Conservation (phyloP, 2,797 vertebrate genomes). For the Sarcophilus harrisii region DNA sequence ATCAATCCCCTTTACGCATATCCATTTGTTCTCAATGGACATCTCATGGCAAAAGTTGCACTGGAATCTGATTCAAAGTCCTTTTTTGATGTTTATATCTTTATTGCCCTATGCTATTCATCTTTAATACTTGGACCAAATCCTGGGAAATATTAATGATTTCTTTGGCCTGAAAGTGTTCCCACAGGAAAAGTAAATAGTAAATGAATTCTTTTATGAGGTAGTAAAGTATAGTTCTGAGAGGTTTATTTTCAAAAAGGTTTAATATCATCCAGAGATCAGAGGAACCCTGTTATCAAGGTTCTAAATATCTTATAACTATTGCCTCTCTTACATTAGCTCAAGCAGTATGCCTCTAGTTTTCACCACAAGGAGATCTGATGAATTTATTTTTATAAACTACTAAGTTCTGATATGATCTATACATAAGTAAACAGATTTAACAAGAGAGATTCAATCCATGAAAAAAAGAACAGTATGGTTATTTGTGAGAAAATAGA, state of each 20-base stretch:
- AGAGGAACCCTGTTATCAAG: neutral
- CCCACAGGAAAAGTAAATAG: neutral
- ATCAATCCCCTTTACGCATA: neutral
- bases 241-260: slow-evolving; percentile 9
- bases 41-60: neutral
- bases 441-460: neutral
- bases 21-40: neutral
- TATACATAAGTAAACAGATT: neutral
- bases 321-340: neutral
- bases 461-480: neutral
- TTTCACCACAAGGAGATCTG: neutral
- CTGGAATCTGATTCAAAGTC: neutral
- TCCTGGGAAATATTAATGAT: neutral
- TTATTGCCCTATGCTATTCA: slow-evolving; percentile 2
- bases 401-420: neutral
- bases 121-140: slow-evolving; percentile 53
- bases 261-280: neutral
- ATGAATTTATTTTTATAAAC: neutral
- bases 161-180: neutral
- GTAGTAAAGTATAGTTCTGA: neutral
- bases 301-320: neutral
- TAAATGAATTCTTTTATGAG: neutral
- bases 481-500: no score
- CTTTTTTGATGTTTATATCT: neutral
- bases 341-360: neutral